Conservation (phyloP, 2,888 invertebrate genomes). For the Phaonia tiefii region DNA sequence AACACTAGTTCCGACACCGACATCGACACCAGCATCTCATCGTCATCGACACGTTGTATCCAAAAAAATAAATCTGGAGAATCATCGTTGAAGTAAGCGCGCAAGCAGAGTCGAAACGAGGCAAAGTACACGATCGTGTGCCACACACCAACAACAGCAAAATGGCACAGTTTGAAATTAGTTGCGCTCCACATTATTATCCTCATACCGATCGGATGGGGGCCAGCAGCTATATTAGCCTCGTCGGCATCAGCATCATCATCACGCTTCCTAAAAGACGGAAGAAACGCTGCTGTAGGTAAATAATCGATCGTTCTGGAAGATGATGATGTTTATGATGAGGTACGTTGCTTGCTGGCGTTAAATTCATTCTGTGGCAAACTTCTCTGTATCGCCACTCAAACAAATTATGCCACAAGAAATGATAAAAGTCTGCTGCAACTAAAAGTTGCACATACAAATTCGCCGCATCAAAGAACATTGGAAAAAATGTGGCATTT, state of each 20-base stretch:
- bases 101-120: background rate
- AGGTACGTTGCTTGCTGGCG: background rate
- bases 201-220: slow-evolving; percentile 39
- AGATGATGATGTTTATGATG: slow-evolving; percentile 23
- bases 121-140: slow-evolving; percentile 72
- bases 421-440: slow-evolving; percentile 39
- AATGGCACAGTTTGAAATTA: slow-evolving; percentile 68
- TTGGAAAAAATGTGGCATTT: slow-evolving; percentile 59
- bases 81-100: slow-evolving; percentile 1
- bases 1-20: background rate
- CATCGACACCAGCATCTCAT: background rate
- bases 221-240: slow-evolving; percentile 72
- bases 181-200: slow-evolving; percentile 78
- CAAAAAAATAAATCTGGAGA: background rate
- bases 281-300: slow-evolving; percentile 70
- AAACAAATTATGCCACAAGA: slow-evolving; percentile 53
- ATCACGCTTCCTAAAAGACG: slow-evolving; percentile 65
- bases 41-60: background rate
- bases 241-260: slow-evolving; percentile 34
- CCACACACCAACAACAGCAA: slow-evolving; percentile 67
- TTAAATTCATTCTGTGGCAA: background rate
- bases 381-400: background rate
- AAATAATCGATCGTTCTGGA: slow-evolving; percentile 50
- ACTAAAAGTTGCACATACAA: slow-evolving; percentile 16
- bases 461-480: background rate